Evolutionary conservation across 2,113 vertebrate species (phyloP).

Genomic region (Sinocyclocheilus anshuiensis): DNA sequence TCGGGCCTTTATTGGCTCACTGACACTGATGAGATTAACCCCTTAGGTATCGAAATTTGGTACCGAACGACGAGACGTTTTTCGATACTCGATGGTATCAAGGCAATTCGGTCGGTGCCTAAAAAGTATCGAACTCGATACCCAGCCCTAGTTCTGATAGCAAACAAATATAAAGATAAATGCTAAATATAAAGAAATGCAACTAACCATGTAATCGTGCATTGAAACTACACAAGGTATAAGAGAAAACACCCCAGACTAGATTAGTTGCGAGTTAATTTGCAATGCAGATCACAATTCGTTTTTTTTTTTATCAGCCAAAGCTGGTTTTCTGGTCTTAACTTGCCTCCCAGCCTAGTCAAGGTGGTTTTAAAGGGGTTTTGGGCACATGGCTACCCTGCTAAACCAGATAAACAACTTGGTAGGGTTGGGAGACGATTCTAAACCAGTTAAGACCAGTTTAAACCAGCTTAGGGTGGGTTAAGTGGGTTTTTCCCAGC

Average conservation of each 20-base stretch:
- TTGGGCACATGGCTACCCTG: neutral
- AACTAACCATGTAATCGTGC: neutral
- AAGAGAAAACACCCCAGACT: neutral
- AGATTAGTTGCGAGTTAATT: neutral
- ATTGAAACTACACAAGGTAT: neutral
- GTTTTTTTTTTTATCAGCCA: neutral
- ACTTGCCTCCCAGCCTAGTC: neutral
- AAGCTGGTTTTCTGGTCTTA: neutral
- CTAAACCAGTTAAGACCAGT: too few relatives aligned
- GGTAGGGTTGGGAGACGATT: too few relatives aligned
- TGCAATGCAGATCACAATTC: neutral
- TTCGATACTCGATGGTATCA: too few relatives aligned
- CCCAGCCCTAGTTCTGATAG: neutral
- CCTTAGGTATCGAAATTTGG: too few relatives aligned
- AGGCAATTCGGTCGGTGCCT: too few relatives aligned
- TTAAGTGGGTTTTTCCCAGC: too few relatives aligned
- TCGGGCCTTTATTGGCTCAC: too few relatives aligned
- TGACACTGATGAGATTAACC: too few relatives aligned
- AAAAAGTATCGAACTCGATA: too few relatives aligned
- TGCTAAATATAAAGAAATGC: neutral
- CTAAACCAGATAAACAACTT: too few relatives aligned
- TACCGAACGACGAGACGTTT: too few relatives aligned
- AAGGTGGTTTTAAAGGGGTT: neutral
- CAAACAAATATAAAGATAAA: neutral
- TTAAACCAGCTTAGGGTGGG: too few relatives aligned